phyloP scores from a whole-genome alignment of 2,113 vertebrate species.

The Odocoileus virginianus region DNA sequence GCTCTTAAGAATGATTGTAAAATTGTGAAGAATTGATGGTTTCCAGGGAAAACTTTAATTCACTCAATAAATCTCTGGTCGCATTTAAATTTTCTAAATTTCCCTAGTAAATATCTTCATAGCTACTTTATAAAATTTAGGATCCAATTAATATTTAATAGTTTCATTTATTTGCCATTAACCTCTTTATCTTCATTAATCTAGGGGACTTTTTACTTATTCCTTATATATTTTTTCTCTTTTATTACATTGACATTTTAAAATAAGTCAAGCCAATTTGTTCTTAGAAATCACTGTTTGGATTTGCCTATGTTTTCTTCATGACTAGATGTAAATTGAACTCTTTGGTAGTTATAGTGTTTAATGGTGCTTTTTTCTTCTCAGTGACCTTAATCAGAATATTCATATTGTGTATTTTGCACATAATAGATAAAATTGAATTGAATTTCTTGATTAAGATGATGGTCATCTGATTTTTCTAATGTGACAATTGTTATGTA shows the following conservation, averaged over 20 bases:
- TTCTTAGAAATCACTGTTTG: not conserved
- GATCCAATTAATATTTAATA: not conserved
- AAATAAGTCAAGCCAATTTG: not conserved
- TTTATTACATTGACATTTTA: not conserved
- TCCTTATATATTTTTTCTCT: not conserved
- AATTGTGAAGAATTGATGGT: not conserved
- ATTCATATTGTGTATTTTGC: not conserved
- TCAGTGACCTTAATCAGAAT: not conserved
- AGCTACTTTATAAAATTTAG: not conserved
- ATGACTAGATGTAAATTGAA: not conserved
- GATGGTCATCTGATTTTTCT: not conserved
- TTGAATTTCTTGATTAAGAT: not conserved
- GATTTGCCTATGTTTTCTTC: not conserved
- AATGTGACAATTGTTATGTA: not conserved
- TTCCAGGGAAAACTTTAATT: not conserved
- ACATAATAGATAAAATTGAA: not conserved
- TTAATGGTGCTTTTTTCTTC: not conserved
- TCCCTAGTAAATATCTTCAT: not conserved
- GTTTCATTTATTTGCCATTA: not conserved
- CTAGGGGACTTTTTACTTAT: not conserved
- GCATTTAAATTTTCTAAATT: not conserved
- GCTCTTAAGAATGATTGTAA: not conserved
- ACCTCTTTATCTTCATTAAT: not conserved
- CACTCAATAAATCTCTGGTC: not conserved
- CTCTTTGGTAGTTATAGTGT: not conserved